Evolutionary conservation across 2,888 invertebrate species (phyloP).

Genomic region (Hoplodrina blanda): DNA sequence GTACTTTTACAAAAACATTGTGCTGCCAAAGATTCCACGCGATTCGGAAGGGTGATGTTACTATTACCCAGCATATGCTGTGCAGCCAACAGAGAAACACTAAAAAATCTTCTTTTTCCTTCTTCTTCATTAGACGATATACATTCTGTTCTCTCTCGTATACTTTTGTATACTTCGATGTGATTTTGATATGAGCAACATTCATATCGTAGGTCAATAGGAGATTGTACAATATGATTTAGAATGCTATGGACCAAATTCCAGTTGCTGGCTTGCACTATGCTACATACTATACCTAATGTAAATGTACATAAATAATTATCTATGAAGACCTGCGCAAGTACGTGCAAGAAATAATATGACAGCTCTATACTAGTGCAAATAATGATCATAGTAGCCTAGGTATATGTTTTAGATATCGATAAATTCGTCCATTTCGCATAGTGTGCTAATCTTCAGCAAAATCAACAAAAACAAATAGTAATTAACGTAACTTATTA

Average conservation of each 20-base stretch:
- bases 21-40: slow-evolving; percentile 82
- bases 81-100: slow-evolving; percentile 73
- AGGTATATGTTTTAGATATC: neutral
- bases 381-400: neutral
- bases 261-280: neutral
- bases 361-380: neutral
- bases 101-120: slow-evolving; percentile 94
- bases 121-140: slow-evolving; percentile 89
- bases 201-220: slow-evolving; percentile 19
- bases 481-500: too few species aligned
- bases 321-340: neutral
- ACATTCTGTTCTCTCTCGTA: slow-evolving; percentile 75
- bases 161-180: slow-evolving; percentile 78
- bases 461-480: neutral
- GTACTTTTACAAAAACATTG: slow-evolving; percentile 94
- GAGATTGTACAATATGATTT: slow-evolving; percentile 7
- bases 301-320: too few species aligned
- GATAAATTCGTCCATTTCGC: slow-evolving; percentile 8
- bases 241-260: slow-evolving; percentile 29
- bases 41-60: slow-evolving; percentile 94
- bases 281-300: neutral
- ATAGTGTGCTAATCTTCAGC: neutral
- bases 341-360: slow-evolving; percentile 3
- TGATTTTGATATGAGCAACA: slow-evolving; percentile 37
- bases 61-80: slow-evolving; percentile 92